These are phyloP conservation scores for Masnerella sp. DNA, from an alignment of 2,888 invertebrate species.

Conservation along the genomic window DNA sequence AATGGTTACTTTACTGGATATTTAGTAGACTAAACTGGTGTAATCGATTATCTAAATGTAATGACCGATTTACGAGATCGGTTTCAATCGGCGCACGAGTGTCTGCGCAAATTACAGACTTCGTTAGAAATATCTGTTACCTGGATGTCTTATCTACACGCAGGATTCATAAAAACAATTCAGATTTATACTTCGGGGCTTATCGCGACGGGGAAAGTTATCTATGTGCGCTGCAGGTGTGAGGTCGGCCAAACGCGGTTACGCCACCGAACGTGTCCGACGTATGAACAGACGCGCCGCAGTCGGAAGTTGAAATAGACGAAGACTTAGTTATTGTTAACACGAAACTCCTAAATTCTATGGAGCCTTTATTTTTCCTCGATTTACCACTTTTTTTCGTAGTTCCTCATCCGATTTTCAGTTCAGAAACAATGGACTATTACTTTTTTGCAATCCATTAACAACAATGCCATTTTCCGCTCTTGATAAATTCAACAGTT, in stretches of 20 bases:
- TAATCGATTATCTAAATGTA: too few relatives aligned
- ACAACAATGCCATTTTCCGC: too few relatives aligned
- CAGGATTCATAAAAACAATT: conserved; percentile 72
- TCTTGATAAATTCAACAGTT: too few relatives aligned
- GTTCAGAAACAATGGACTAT: too few relatives aligned
- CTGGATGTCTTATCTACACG: conserved; percentile 69
- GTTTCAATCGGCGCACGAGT: too few relatives aligned
- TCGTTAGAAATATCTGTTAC: conserved; percentile 73
- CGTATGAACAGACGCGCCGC: conserved; percentile 32
- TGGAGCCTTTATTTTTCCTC: neutral
- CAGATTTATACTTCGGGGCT: conserved; percentile 72
- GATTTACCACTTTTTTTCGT: too few relatives aligned
- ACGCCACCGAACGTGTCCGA: conserved; percentile 28
- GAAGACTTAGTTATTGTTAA: conserved; percentile 50
- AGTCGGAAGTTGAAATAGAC: conserved; percentile 29
- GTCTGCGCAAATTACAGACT: conserved; percentile 75
- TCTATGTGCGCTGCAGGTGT: conserved; percentile 63
- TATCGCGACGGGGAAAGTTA: conserved; percentile 70
- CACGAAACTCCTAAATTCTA: conserved; percentile 26
- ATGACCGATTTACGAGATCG: too few relatives aligned
- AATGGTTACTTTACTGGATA: too few relatives aligned
- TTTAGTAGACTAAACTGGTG: too few relatives aligned
- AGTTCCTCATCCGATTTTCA: too few relatives aligned
- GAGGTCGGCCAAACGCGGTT: conserved; percentile 38
- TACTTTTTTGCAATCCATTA: neutral